Percentiles rank a stretch among this genome's conserved stretches.
Evolutionary conservation across 2,888 invertebrate genomes (phyloP).

Genomic region (Erebia ligea): DNA sequence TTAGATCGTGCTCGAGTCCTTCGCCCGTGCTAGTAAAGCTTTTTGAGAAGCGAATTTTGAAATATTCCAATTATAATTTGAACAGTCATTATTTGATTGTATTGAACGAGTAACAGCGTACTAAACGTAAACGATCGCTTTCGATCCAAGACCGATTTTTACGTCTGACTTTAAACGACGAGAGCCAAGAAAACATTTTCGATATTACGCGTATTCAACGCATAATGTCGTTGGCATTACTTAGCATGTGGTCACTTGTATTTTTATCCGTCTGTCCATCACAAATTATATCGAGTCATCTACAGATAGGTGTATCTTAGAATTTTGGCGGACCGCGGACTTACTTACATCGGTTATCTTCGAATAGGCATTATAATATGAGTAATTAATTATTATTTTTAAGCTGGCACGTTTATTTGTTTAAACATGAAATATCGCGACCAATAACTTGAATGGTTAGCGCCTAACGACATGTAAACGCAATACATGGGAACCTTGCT

Average conservation of each 20-base stretch:
- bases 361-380: neutral
- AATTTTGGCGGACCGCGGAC: neutral
- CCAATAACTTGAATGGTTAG: slow-evolving; percentile 43
- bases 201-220: neutral
- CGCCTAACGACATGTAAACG: slow-evolving; percentile 53
- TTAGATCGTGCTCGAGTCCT: slow-evolving; percentile 80
- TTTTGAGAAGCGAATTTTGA: slow-evolving; percentile 71
- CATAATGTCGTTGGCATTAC: neutral
- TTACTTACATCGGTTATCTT: neutral
- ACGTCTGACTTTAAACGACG: too few relatives aligned
- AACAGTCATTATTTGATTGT: slow-evolving; percentile 59
- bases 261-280: too few relatives aligned
- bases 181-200: neutral
- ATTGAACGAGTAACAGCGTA: slow-evolving; percentile 35
- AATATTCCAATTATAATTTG: slow-evolving; percentile 57
- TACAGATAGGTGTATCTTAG: too few relatives aligned
- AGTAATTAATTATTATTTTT: slow-evolving; percentile 38
- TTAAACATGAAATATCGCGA: slow-evolving; percentile 36
- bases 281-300: too few relatives aligned
- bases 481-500: slow-evolving; percentile 54
- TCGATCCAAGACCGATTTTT: too few relatives aligned
- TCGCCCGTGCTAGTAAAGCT: slow-evolving; percentile 76
- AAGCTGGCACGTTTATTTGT: slow-evolving; percentile 47
- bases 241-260: too few relatives aligned
- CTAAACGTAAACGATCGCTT: neutral